Conservation (phyloP, 1,140 invertebrate species). For the Araneus ventricosus region DNA sequence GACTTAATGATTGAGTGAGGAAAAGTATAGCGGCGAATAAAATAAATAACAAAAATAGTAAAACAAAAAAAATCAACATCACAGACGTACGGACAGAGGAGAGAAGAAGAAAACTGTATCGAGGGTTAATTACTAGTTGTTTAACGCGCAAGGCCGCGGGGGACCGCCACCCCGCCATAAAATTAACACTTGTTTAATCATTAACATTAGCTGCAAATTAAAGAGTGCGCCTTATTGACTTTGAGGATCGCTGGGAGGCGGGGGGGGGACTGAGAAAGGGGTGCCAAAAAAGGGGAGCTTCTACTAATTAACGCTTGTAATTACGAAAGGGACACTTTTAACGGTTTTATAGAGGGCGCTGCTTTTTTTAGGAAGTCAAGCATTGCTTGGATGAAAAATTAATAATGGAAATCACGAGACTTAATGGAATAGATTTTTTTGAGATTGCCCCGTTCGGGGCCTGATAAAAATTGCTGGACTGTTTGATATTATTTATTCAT, state of each 20-base stretch:
- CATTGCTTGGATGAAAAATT: background rate
- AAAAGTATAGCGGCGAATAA: constrained; percentile 11
- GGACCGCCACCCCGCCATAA: constrained; percentile 69
- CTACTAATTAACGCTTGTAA: constrained; percentile 58
- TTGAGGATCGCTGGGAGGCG: constrained; percentile 40
- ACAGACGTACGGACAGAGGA: background rate
- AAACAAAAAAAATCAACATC: constrained; percentile 1
- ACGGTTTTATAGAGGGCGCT: constrained; percentile 23
- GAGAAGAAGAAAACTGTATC: constrained; percentile 71
- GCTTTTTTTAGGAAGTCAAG: background rate
- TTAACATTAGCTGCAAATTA: constrained; percentile 75
- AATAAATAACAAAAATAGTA: constrained; percentile 54
- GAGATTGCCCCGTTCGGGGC: background rate
- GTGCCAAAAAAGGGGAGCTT: constrained; percentile 36
- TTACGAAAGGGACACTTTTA: constrained; percentile 19
- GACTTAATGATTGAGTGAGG: constrained; percentile 70
- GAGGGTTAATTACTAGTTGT: constrained; percentile 74
- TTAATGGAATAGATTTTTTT: constrained; percentile 6
- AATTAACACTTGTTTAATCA: constrained; percentile 75
- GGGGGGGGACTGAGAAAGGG: background rate
- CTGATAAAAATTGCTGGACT: background rate
- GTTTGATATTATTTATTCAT: background rate
- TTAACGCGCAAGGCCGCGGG: constrained; percentile 60
- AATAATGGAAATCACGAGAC: background rate
- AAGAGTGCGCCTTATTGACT: constrained; percentile 74